Evolutionary conservation across 2,113 vertebrate genomes (phyloP).

Genomic region (Seriola rivoliana): DNA sequence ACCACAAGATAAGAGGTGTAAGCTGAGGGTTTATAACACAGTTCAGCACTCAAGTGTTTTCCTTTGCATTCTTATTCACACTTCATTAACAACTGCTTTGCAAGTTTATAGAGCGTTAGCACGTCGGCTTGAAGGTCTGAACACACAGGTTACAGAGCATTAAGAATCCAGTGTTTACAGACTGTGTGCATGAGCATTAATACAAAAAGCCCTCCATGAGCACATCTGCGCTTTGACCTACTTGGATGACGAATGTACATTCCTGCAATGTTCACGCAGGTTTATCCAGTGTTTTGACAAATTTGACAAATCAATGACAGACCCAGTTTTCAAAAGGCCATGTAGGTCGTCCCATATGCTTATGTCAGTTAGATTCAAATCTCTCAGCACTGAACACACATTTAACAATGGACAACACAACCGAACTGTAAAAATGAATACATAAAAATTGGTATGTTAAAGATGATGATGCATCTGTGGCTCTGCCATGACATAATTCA

Average conservation of each 20-base stretch:
- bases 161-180: not conserved
- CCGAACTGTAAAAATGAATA: not conserved
- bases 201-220: slow-evolving; percentile 6
- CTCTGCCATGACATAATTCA: not conserved
- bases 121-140: not conserved
- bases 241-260: slow-evolving; percentile 27
- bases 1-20: not conserved
- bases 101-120: not conserved
- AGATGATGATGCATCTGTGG: not conserved
- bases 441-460: not conserved
- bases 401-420: not conserved
- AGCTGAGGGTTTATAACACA: not conserved
- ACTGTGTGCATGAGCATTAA: not conserved
- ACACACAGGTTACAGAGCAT: not conserved
- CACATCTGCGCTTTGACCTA: slow-evolving; percentile 40
- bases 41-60: not conserved
- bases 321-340: slow-evolving; percentile 8
- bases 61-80: not conserved
- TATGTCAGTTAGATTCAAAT: not conserved
- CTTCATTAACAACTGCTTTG: slow-evolving; percentile 20
- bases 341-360: slow-evolving; percentile 4
- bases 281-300: slow-evolving; percentile 9
- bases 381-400: not conserved
- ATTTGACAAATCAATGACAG: not conserved
- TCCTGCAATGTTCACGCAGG: not conserved